phyloP scores from a whole-genome alignment of 2,797 vertebrate species.

The Megaceryle alcyon region DNA sequence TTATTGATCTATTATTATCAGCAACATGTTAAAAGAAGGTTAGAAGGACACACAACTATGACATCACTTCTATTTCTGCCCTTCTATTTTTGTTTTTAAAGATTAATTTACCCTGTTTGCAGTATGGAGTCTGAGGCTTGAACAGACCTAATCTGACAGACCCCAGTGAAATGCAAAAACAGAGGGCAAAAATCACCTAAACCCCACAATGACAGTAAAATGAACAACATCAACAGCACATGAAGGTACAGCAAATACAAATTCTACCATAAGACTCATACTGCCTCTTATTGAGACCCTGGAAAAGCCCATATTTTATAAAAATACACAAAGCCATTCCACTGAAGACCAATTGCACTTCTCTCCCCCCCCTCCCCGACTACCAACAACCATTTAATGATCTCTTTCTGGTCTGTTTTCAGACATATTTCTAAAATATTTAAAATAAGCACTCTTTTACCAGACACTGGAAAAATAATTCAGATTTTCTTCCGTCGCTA shows the following conservation, averaged over 20 bases:
- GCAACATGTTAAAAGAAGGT: not conserved
- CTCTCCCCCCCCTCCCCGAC: too few relatives aligned
- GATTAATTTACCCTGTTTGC: not conserved
- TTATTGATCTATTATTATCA: constrained; percentile 56
- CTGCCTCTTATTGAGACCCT: not conserved
- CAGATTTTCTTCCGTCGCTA: not conserved
- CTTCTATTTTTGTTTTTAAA: constrained; percentile 37
- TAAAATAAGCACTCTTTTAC: not conserved
- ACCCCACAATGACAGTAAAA: not conserved
- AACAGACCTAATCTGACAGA: not conserved
- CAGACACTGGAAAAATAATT: not conserved
- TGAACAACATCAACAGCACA: not conserved
- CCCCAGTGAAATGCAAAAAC: not conserved
- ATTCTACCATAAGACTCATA: not conserved
- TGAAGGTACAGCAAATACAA: not conserved
- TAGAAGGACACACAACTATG: not conserved
- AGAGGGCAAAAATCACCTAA: not conserved
- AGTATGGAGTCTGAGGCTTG: not conserved
- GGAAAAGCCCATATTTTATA: not conserved
- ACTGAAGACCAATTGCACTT: not conserved
- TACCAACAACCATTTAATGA: not conserved
- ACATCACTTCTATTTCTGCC: constrained; percentile 22
- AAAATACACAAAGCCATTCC: not conserved
- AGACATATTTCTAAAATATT: not conserved
- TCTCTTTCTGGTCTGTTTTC: not conserved